Evolutionary conservation across 2,888 invertebrate species (phyloP), one percentile per base, ranked within the genome.

Genomic region (Polyommatus icarus): DNA sequence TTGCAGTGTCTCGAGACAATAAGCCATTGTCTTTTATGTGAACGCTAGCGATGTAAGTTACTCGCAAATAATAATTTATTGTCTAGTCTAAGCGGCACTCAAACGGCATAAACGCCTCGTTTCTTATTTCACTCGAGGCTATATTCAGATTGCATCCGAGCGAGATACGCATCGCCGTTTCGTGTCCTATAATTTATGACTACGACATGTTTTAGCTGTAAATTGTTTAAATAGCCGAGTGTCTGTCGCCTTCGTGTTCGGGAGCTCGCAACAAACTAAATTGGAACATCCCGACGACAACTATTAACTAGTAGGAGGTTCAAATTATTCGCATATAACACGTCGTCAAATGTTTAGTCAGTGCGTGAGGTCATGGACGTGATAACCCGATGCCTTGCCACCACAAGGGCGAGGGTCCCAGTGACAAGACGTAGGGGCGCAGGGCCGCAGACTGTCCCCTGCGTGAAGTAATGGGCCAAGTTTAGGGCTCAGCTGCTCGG

Each of bases 1-100:
- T 67, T 67, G 29, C 67, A 67, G 4, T 67, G 67, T 32, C 67
- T 67, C 67, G 29, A 67, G 29, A 67, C 67, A 67, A 67, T 29
- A 32, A 67, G 15, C 67, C 18, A 67, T 67, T 67, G 67, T 67
- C 67, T 67, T 67, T 15, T 15, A 32, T 29, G 67, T 32, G 67
- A 67, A 67, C 67, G 24, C 67, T 67, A 15, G 67, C 29, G 67
- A 29, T 67, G 15, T 29, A 67, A 54, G 54, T 54, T 18, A 67
- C 32, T 67, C 67, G 67, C 20, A 67, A 67, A 67, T 32, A 24
- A 24, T 61, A 61, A 61, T 10, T 61, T 24, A 61, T 12, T 12
- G 61, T 61, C 59, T 4, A 59, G 59, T 20, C 0, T n/a, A 20
- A 59, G 3, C 61, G 3, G 24, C 10, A 24, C 24, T 61, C 24